Evolutionary conservation across 2,888 invertebrate genomes (phyloP).

Genomic region (Serrognathus titanus): DNA sequence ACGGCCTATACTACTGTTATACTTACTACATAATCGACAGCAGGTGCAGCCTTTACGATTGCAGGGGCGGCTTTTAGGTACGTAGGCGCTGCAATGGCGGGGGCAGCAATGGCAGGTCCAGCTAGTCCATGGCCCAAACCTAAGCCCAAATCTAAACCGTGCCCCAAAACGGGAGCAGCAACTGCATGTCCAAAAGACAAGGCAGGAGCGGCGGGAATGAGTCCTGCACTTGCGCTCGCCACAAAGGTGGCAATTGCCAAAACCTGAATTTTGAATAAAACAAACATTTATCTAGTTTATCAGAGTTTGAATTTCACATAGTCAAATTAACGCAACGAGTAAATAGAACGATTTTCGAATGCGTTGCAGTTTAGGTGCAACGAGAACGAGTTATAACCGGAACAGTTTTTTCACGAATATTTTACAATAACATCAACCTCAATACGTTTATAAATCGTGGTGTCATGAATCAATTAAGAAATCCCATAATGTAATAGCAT

Average conservation of each 20-base stretch:
- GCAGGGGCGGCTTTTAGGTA: conserved; percentile 29
- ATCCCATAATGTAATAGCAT: too few relatives aligned
- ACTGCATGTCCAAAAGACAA: conserved; percentile 10
- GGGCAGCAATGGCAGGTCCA: conserved; percentile 17
- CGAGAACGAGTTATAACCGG: too few relatives aligned
- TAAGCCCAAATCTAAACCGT: conserved; percentile 6
- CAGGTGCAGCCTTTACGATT: conserved; percentile 35
- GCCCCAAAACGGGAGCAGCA: conserved; percentile 10
- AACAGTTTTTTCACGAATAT: too few relatives aligned
- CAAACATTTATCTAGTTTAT: background rate
- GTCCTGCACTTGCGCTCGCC: conserved; percentile 51
- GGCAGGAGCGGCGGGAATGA: conserved; percentile 37
- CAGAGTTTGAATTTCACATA: too few relatives aligned
- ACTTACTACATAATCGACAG: conserved; percentile 39
- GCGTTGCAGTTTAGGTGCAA: too few relatives aligned
- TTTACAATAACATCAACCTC: too few relatives aligned
- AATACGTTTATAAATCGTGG: too few relatives aligned
- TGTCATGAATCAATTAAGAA: too few relatives aligned
- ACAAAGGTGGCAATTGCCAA: conserved; percentile 42
- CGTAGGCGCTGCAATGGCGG: conserved; percentile 22
- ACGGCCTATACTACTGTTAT: background rate
- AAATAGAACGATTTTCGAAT: too few relatives aligned
- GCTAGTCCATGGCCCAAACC: conserved; percentile 10
- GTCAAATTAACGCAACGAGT: too few relatives aligned
- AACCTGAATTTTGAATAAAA: conserved; percentile 32